Evolutionary conservation across 1,140 invertebrate species (phyloP).

Genomic region (Globodera ellingtonae): DNA sequence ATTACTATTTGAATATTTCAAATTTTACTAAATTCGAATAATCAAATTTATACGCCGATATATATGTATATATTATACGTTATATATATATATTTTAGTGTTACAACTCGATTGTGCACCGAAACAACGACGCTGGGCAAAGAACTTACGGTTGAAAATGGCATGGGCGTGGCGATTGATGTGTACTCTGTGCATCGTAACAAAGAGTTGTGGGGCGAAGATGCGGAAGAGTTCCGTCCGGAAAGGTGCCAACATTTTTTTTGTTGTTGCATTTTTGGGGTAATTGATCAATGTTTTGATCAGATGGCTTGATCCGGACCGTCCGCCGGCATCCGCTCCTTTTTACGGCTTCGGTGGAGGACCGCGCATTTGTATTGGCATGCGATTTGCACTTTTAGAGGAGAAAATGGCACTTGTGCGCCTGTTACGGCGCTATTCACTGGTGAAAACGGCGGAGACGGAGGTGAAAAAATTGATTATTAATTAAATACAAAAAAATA

Average conservation of each 20-base stretch:
- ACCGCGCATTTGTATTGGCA: slow-evolving; percentile 70
- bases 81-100: slow-evolving; percentile 24
- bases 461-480: slow-evolving; percentile 7
- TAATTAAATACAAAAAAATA: neutral
- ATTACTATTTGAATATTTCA: too few relatives aligned
- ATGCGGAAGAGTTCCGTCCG: slow-evolving; percentile 43
- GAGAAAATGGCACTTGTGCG: slow-evolving; percentile 71
- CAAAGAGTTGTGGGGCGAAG: slow-evolving; percentile 42
- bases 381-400: slow-evolving; percentile 73
- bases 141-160: slow-evolving; percentile 25
- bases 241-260: slow-evolving; percentile 25
- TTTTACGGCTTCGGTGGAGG: slow-evolving; percentile 70
- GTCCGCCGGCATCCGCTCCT: slow-evolving; percentile 44
- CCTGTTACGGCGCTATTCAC: slow-evolving; percentile 57
- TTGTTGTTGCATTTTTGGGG: too few relatives aligned
- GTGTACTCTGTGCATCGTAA: slow-evolving; percentile 36
- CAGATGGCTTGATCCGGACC: slow-evolving; percentile 33
- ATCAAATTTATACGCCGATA: too few relatives aligned
- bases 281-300: neutral
- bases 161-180: slow-evolving; percentile 27
- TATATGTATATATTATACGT: slow-evolving; percentile 5
- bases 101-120: slow-evolving; percentile 28
- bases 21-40: too few relatives aligned
- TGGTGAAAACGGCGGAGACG: slow-evolving; percentile 19
- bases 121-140: slow-evolving; percentile 36